Conservation (phyloP, 2,113 vertebrate species). For the Camelus dromedarius region DNA sequence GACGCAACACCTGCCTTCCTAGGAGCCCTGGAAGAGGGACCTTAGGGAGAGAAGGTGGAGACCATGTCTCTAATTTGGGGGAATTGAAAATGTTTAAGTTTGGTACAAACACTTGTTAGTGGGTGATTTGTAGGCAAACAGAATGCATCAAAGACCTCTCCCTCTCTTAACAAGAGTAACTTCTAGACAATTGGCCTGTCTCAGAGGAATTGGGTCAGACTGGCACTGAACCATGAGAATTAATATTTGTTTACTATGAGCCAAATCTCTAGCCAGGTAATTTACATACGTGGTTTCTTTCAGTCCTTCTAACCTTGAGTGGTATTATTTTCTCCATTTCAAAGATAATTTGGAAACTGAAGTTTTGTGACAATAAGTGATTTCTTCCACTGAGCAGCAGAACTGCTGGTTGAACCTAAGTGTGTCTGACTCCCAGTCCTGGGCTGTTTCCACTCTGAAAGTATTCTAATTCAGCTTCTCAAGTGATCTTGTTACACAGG, state of each 20-base stretch:
- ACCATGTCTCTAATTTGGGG: neutral
- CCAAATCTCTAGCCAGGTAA: neutral
- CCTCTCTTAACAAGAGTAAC: neutral
- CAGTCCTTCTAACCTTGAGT: neutral
- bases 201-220: neutral
- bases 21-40: neutral
- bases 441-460: neutral
- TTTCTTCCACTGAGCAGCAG: neutral
- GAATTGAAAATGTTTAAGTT: neutral
- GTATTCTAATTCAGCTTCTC: neutral
- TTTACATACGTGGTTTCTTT: neutral
- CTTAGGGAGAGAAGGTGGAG: neutral
- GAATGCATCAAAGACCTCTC: neutral
- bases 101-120: neutral
- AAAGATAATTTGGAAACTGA: slow-evolving; percentile 26
- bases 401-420: neutral
- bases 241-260: neutral
- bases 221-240: neutral
- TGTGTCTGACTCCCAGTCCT: neutral
- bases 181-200: neutral
- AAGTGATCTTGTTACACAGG: neutral
- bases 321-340: neutral
- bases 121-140: neutral
- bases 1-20: neutral
- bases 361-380: neutral